Percentiles rank a stretch among this genome's conserved stretches.
Evolutionary conservation across 2,797 vertebrate genomes (phyloP).

Genomic region (Columba guinea): DNA sequence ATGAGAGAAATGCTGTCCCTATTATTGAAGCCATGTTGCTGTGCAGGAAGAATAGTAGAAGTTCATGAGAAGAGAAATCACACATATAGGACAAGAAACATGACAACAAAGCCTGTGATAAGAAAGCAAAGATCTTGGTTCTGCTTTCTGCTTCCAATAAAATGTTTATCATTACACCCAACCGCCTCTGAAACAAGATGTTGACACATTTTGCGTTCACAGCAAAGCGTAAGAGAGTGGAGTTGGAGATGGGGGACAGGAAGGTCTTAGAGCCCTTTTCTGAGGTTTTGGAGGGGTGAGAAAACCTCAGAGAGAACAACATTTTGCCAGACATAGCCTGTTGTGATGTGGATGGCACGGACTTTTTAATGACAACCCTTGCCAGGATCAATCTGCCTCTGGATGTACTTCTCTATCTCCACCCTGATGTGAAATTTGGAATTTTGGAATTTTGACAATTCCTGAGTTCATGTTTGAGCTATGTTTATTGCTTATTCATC

Average conservation of each 20-base stretch:
- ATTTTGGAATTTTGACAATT: too few relatives aligned
- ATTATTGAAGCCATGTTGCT: background rate
- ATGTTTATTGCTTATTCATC: background rate
- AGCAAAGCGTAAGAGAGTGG: background rate
- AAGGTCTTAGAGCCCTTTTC: background rate
- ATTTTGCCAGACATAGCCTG: background rate
- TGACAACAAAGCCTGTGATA: background rate
- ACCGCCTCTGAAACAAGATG: background rate
- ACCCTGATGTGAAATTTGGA: background rate
- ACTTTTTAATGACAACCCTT: background rate
- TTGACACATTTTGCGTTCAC: background rate
- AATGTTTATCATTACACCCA: background rate
- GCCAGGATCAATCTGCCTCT: background rate
- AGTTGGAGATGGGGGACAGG: background rate
- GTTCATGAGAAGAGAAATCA: background rate
- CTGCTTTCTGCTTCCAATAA: slow-evolving; percentile 15
- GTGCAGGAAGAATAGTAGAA: background rate
- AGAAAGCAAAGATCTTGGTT: background rate
- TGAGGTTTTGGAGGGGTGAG: background rate
- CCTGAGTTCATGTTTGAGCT: background rate
- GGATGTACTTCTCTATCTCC: background rate
- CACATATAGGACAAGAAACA: background rate
- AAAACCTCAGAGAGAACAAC: background rate
- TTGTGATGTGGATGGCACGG: accelerated
- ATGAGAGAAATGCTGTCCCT: background rate